Evolutionary conservation across 1,140 invertebrate species (phyloP).

Genomic region (Nasonia longicornis): DNA sequence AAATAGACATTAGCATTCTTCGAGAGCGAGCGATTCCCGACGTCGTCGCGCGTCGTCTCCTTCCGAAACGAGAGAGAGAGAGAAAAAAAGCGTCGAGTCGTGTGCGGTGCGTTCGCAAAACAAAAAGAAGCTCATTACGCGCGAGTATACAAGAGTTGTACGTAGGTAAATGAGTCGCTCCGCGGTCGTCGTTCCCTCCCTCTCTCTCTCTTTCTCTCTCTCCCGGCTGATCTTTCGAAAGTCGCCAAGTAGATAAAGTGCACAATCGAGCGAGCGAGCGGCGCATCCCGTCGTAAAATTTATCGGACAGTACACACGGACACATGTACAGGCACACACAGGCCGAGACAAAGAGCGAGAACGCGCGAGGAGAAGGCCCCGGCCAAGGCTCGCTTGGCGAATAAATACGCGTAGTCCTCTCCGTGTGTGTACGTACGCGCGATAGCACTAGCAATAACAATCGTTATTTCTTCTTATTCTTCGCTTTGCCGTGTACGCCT

Average conservation of each 20-base stretch:
- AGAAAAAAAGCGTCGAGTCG: not conserved
- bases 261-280: constrained; percentile 26
- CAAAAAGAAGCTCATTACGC: not conserved
- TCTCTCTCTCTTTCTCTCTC: too few species aligned
- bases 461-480: constrained; percentile 36
- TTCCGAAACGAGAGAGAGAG: not conserved
- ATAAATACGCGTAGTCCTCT: constrained; percentile 5
- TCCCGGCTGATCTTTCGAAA: constrained; percentile 31
- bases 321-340: too few species aligned
- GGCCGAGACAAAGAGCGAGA: constrained; percentile 21
- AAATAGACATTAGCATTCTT: too few species aligned
- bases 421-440: not conserved
- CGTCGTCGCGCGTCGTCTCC: too few species aligned
- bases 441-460: constrained; percentile 40
- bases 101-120: not conserved
- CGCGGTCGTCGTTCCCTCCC: not conserved
- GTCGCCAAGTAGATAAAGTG: constrained; percentile 27
- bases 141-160: not conserved
- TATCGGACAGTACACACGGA: constrained; percentile 14
- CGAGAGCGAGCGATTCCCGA: too few species aligned
- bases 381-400: constrained; percentile 5
- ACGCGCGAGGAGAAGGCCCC: not conserved
- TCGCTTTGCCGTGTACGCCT: constrained; percentile 17
- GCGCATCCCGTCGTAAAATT: constrained; percentile 42
- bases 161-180: not conserved